Conservation (phyloP, 2,113 vertebrate species). For the Tragelaphus scriptus region DNA sequence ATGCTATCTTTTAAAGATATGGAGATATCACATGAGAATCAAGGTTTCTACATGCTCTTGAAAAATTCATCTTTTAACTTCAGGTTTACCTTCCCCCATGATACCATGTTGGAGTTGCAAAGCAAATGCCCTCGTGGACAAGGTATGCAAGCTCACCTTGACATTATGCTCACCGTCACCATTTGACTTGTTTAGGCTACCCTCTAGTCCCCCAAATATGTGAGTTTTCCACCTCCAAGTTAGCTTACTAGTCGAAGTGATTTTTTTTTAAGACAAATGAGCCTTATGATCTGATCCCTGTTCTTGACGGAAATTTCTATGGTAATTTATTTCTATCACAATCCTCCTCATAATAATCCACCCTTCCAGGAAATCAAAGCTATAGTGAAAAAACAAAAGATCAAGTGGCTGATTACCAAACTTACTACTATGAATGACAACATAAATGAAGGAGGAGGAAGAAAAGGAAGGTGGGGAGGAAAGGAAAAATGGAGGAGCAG, state of each 20-base stretch:
- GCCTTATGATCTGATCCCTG: neutral
- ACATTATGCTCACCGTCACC: fast-evolving
- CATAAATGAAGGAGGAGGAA: neutral
- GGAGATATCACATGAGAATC: neutral
- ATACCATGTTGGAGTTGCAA: neutral
- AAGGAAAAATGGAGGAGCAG: too few relatives aligned
- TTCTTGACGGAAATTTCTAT: neutral
- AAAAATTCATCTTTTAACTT: neutral
- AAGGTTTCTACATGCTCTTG: neutral
- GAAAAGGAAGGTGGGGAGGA: too few relatives aligned
- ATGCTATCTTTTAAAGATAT: neutral
- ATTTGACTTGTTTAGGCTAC: neutral
- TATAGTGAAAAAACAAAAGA: neutral
- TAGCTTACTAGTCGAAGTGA: neutral
- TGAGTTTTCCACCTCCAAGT: neutral
- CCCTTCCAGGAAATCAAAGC: neutral
- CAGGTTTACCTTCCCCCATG: neutral
- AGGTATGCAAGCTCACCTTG: neutral
- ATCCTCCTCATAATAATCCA: neutral
- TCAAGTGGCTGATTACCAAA: neutral
- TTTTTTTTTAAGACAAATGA: neutral
- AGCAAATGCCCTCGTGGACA: neutral
- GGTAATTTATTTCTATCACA: neutral
- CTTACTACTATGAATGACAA: neutral
- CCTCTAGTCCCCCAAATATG: neutral